phyloP scores from a whole-genome alignment of 2,888 invertebrate genomes.

The Rhamnusium bicolor region DNA sequence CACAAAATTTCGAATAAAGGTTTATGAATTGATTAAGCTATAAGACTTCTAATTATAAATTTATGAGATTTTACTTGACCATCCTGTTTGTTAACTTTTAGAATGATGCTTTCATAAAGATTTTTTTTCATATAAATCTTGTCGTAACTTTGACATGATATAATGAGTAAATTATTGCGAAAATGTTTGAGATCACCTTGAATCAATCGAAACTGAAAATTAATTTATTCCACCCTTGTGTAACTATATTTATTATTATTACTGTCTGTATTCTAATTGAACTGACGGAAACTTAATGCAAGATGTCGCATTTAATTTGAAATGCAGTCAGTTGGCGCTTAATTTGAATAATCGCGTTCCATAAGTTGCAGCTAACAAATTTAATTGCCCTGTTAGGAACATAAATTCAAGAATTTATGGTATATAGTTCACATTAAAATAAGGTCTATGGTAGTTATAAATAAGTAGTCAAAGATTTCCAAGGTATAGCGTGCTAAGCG shows the following conservation, averaged over 20 bases:
- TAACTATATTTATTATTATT: neutral
- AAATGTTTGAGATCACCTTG: no score
- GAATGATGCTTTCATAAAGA: no score
- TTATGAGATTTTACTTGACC: no score
- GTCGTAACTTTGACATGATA: no score
- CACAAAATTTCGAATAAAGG: no score
- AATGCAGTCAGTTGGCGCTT: neutral
- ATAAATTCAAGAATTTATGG: constrained; percentile 18
- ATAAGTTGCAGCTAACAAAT: constrained; percentile 7
- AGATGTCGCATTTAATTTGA: neutral
- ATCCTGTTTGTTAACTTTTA: no score
- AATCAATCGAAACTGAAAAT: no score
- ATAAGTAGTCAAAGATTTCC: constrained; percentile 18
- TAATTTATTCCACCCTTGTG: no score
- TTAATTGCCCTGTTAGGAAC: constrained; percentile 17
- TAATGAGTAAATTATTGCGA: no score
- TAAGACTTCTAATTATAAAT: no score
- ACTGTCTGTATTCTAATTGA: neutral
- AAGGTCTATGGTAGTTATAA: constrained; percentile 3
- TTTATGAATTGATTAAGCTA: no score
- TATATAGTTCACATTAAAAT: neutral
- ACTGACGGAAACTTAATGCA: neutral
- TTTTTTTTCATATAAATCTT: no score
- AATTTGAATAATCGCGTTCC: constrained; percentile 30
- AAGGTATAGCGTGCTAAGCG: constrained; percentile 24